Evolutionary conservation across 2,888 invertebrate species (phyloP).

Genomic region (Microplitis deprimator): DNA sequence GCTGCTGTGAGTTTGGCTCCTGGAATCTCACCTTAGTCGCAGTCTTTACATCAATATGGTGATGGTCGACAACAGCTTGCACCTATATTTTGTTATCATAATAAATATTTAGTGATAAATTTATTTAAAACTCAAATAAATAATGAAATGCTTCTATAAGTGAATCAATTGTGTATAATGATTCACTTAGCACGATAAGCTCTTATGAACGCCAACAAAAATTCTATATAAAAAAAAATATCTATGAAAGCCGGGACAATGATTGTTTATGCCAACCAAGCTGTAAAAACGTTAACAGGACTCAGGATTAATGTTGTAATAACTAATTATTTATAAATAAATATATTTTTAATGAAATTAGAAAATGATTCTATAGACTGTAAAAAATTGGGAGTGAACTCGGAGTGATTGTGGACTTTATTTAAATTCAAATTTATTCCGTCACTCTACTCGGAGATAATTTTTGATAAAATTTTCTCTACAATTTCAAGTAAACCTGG

Average conservation of each 20-base stretch:
- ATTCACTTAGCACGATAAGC: conserved; percentile 62
- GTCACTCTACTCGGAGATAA: too few species aligned
- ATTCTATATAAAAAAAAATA: conserved; percentile 49
- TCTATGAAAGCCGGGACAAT: conserved; percentile 64
- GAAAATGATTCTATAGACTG: background rate
- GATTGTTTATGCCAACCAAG: conserved; percentile 65
- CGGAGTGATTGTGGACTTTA: too few species aligned
- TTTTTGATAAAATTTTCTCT: too few species aligned
- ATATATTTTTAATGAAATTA: background rate
- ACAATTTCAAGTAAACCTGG: too few species aligned
- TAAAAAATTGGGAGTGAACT: too few species aligned
- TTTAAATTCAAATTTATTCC: too few species aligned
- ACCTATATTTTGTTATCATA: conserved; percentile 75
- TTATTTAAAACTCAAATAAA: conserved; percentile 41
- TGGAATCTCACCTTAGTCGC: conserved; percentile 91
- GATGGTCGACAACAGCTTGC: conserved; percentile 93
- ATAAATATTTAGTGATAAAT: conserved; percentile 16
- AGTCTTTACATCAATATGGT: conserved; percentile 82
- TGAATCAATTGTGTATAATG: conserved; percentile 41
- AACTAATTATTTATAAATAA: background rate
- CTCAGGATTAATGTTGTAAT: conserved; percentile 4
- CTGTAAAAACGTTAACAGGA: conserved; percentile 52
- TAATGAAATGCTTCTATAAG: conserved; percentile 39
- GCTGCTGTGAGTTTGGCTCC: conserved; percentile 75
- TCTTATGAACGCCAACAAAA: conserved; percentile 56